A percentile compares a stretch with the other conserved stretches of the same genome.
Conservation (phyloP, 2,888 invertebrate species). For the Parnassius glacialis region DNA sequence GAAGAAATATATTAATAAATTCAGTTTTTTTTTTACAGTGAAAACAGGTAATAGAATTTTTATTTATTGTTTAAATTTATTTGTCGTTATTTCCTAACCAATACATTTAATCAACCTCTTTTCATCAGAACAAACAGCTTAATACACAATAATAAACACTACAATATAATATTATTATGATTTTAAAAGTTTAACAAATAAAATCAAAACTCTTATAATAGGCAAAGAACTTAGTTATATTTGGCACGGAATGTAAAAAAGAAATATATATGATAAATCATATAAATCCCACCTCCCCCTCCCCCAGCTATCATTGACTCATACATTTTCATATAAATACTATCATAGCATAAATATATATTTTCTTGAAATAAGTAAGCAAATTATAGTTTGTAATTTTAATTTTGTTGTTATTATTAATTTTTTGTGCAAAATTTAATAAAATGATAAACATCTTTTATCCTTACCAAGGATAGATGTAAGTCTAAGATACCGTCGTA, state of each 20-base stretch:
- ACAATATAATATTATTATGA: too few relatives aligned
- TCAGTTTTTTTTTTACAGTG: slow-evolving; percentile 11
- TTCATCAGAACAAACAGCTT: slow-evolving; percentile 9
- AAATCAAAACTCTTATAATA: too few relatives aligned
- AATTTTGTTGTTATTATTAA: background rate
- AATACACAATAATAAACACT: too few relatives aligned
- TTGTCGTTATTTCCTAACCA: slow-evolving; percentile 24
- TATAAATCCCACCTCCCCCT: too few relatives aligned
- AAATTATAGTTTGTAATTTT: background rate
- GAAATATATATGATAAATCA: too few relatives aligned
- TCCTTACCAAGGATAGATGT: slow-evolving; percentile 15
- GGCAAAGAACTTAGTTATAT: too few relatives aligned
- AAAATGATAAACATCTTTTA: slow-evolving; percentile 21
- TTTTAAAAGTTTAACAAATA: too few relatives aligned
- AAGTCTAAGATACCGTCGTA: slow-evolving; percentile 19
- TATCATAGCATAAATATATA: too few relatives aligned
- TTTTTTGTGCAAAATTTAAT: background rate
- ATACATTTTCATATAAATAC: too few relatives aligned
- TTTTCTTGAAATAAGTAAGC: too few relatives aligned
- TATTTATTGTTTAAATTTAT: slow-evolving; percentile 19
- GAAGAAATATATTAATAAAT: slow-evolving; percentile 7
- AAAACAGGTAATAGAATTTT: slow-evolving; percentile 21
- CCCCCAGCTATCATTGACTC: too few relatives aligned
- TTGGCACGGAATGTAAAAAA: too few relatives aligned
- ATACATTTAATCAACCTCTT: slow-evolving; percentile 16